Base-by-base conservation (phyloP, 2,113 vertebrate species). In the Motacilla alba region DNA sequence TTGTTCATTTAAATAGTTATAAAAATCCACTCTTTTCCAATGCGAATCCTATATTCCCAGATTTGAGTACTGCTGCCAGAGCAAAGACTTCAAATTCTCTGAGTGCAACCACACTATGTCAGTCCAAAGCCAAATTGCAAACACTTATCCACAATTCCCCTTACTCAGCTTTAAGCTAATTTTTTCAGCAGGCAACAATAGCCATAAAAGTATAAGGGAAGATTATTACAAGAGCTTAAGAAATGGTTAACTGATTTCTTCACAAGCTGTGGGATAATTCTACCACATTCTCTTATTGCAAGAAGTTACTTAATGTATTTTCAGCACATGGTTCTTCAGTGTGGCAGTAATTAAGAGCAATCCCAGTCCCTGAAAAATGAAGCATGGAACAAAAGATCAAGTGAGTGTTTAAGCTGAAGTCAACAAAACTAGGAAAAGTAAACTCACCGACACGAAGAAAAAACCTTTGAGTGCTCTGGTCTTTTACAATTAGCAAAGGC, bases 71-170 rank as follows among this genome's bases (percentile, higher is more conserved):
- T 72, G 92, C 90, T 97, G 95, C 95, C 94, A 97, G 93, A 69
- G 89, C 83, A 96, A 62, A 96, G 92, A 93, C 91, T 97, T 96
- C 83, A 95, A 44, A 97, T 95, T 95, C 93, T 96, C 72, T 93
- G 73, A 92, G 86, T 84, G 90, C 88, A 87, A 94, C 91, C 88
- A 66, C 76, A 79, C 86, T 94, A 55, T 85, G 89, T 81, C 90
- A 84, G 90, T 94, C 95, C 95, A 94, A 96, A 97, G 91, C 90
- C 93, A 97, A 96, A 96, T 94, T 96, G 84, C 95, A 90, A 84
- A 93, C 86, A 92, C 64, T 95, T 94, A 94, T 94, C 88, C 64
- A 43, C 86, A 92, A 66, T 97, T 96, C 58, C 88, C 93, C 95
- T 96, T 92, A 93, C 94, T 97, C 95, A 96, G 94, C 95, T 94